Evolutionary conservation across 1,140 invertebrate genomes (phyloP), one percentile per base, ranked within the genome.

Genomic region (Microplitis mediator): DNA sequence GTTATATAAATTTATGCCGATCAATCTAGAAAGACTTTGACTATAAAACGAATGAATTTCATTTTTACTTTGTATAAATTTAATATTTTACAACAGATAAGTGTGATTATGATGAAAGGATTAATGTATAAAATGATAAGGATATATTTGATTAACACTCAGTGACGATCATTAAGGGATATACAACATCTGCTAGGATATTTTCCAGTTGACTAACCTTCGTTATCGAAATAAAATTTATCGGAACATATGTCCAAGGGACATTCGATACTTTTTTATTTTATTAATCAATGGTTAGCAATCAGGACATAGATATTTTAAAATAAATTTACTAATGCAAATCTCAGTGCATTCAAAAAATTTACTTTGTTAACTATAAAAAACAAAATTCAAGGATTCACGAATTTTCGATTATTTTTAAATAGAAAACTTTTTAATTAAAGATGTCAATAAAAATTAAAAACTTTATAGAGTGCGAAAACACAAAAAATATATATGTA

Each of bases 151-250:
- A 81, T 74, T 64, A 80, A 78, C 80, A 84, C 83, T 86, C 76
- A 32, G 74, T 76, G 68, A 75, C 76, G 76, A 79, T 85, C 85
- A 85, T 82, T 45, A 45, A 81, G 79, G 74, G 79, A 76, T 84
- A 82, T 80, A 77, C 58, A 64, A 80, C 84, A 86, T 85, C 82
- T 86, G 85, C 84, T 81, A 78, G 82, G 84, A 84, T 83, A 83
- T 80, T 77, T 76, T 78, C 73, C 72, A 77, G 78, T 78, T 75
- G 73, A 72, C 23, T 52, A 73, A 73, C 63, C 64, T 14, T 69
- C 11, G 62, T 81, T 81, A 79, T 80, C 76, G 45, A 64, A 13
- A 14, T 35, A 9, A 31, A 45, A 62, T 64, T 75, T 69, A 72
- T 75, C 69, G 35, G 34, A 63, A 76, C 81, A 82, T 75, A 79